Conservation (phyloP, 1,140 invertebrate genomes). For the Aethina tumida region DNA sequence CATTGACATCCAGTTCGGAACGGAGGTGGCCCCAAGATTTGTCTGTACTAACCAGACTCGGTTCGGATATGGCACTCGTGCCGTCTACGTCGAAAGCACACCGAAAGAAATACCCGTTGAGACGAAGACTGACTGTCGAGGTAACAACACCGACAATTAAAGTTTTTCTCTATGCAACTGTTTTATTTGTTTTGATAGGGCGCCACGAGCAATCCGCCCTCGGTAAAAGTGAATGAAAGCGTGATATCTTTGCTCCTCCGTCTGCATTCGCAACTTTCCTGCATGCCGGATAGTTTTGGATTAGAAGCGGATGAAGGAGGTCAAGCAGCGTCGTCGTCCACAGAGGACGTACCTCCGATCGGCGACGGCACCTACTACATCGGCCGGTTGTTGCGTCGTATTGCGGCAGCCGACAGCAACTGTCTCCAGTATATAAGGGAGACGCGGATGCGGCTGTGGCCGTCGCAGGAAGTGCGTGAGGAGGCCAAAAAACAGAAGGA, state of each 20-base stretch:
- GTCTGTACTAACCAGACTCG: constrained; percentile 33
- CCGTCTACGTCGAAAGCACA: constrained; percentile 38
- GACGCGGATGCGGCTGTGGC: constrained; percentile 64
- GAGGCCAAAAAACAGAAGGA: constrained; percentile 62
- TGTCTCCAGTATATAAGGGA: constrained; percentile 44
- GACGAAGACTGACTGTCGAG: constrained; percentile 18
- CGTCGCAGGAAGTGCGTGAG: constrained; percentile 64
- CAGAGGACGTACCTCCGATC: constrained; percentile 35
- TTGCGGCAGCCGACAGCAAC: constrained; percentile 57
- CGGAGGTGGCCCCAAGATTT: constrained; percentile 39
- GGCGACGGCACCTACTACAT: constrained; percentile 86
- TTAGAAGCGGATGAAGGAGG: constrained; percentile 39
- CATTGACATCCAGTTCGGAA: constrained; percentile 43
- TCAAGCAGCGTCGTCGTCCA: constrained; percentile 20
- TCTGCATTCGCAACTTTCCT: constrained; percentile 84
- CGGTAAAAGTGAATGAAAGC: constrained; percentile 72
- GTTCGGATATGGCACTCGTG: constrained; percentile 38
- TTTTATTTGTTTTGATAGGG: constrained; percentile 13
- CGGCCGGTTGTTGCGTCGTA: constrained; percentile 61
- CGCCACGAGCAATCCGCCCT: constrained; percentile 34
- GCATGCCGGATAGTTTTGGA: constrained; percentile 67
- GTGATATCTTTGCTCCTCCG: constrained; percentile 86
- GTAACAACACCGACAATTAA: constrained; percentile 8
- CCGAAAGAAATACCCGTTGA: constrained; percentile 17
- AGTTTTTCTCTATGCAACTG: not conserved